Percentiles rank a stretch among this genome's conserved stretches.
Evolutionary conservation across 2,888 invertebrate genomes (phyloP).

Genomic region (Chrysolina americana): DNA sequence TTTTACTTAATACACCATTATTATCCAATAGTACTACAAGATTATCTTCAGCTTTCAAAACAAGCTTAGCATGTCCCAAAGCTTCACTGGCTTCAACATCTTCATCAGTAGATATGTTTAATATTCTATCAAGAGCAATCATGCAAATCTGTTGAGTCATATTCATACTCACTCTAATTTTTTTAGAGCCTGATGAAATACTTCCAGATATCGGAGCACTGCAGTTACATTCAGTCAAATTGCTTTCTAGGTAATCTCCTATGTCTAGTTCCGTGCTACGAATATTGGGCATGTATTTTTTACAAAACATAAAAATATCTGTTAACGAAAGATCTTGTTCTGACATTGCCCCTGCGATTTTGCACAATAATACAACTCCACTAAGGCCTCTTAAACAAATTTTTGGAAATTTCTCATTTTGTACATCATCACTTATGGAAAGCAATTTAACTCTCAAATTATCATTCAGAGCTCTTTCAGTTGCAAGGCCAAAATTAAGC

Average conservation of each 20-base stretch:
- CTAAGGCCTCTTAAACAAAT: constrained; percentile 69
- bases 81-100: constrained; percentile 27
- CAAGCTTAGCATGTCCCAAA: constrained; percentile 35
- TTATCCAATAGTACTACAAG: constrained; percentile 85
- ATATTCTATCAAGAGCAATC: background rate
- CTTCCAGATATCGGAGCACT: background rate
- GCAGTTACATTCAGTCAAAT: constrained; percentile 13
- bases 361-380: constrained; percentile 72
- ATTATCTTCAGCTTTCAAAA: constrained; percentile 40
- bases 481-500: constrained; percentile 86
- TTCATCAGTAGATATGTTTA: constrained; percentile 22
- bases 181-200: constrained; percentile 3
- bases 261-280: constrained; percentile 74
- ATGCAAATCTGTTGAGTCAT: constrained; percentile 4
- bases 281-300: constrained; percentile 71
- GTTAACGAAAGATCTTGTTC: constrained; percentile 73
- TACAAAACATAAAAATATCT: constrained; percentile 73
- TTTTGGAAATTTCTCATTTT: constrained; percentile 61
- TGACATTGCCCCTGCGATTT: constrained; percentile 85
- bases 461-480: constrained; percentile 78
- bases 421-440: constrained; percentile 81
- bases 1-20: constrained; percentile 78
- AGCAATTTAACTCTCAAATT: constrained; percentile 73
- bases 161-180: constrained; percentile 20
- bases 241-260: background rate